A percentile compares a stretch with the other conserved stretches of the same genome.
Evolutionary conservation across 2,113 vertebrate species (phyloP).

Genomic region (Gallinago paraguaiae): DNA sequence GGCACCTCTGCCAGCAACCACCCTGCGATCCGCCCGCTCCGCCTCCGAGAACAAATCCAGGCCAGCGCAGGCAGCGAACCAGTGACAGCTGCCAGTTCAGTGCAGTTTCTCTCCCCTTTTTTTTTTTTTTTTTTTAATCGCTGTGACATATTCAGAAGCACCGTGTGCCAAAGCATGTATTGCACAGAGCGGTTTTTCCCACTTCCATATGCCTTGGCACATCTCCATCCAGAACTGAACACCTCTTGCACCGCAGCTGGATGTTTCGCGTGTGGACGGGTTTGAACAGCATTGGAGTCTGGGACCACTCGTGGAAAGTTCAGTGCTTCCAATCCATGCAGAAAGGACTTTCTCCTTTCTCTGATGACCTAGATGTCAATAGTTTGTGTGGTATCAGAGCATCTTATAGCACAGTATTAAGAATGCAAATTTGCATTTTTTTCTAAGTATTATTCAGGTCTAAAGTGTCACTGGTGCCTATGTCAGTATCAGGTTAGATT

Average conservation of each 20-base stretch:
- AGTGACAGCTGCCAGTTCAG: conserved; percentile 27
- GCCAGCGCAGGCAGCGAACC: not conserved
- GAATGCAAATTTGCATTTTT: not conserved
- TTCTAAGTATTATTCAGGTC: not conserved
- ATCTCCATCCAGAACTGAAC: conserved; percentile 34
- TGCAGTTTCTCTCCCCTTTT: not conserved
- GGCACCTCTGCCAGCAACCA: rapidly evolving
- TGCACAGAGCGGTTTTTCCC: conserved; percentile 12
- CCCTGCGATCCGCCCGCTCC: rapidly evolving
- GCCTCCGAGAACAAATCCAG: rapidly evolving
- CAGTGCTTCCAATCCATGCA: not conserved
- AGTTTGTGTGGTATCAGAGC: not conserved
- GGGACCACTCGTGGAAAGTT: conserved; percentile 36
- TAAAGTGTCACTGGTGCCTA: rapidly evolving
- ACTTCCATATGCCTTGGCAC: conserved; percentile 10
- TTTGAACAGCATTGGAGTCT: not conserved
- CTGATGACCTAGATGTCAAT: not conserved
- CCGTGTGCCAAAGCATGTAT: conserved; percentile 6
- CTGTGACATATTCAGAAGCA: conserved; percentile 16
- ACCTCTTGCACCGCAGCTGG: not conserved
- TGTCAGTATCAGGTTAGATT: not conserved
- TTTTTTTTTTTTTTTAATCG: not conserved
- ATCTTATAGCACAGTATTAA: not conserved
- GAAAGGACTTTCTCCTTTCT: not conserved
- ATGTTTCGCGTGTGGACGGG: not conserved